Conservation (phyloP, 2,113 vertebrate genomes). For the Siniperca knerii region DNA sequence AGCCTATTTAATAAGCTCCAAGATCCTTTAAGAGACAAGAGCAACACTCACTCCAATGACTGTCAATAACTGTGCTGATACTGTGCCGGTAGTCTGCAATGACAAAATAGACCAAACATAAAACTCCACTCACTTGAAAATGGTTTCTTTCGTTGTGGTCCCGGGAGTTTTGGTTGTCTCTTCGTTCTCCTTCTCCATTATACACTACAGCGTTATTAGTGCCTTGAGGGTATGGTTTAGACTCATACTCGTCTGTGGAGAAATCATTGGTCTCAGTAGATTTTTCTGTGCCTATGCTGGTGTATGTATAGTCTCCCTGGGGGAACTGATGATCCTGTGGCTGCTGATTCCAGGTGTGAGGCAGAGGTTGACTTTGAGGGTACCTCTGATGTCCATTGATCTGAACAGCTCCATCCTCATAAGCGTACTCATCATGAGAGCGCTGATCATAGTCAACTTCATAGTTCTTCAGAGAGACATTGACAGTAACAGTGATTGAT, state of each 20-base stretch:
- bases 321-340: slow-evolving; percentile 78
- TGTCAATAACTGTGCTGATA: neutral
- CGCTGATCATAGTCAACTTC: slow-evolving; percentile 70
- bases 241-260: slow-evolving; percentile 81
- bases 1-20: neutral
- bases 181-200: slow-evolving; percentile 76
- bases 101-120: neutral
- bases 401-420: slow-evolving; percentile 67
- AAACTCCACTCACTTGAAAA: slow-evolving; percentile 86
- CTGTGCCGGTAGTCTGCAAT: neutral
- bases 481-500: neutral
- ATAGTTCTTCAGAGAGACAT: slow-evolving; percentile 75
- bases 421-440: slow-evolving; percentile 77
- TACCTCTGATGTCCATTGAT: slow-evolving; percentile 68
- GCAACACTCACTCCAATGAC: neutral
- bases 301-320: slow-evolving; percentile 76
- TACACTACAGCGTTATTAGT: slow-evolving; percentile 82
- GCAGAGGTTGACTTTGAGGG: slow-evolving; percentile 67
- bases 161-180: slow-evolving; percentile 75
- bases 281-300: slow-evolving; percentile 74
- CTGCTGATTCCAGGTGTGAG: slow-evolving; percentile 83
- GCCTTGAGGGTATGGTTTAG: slow-evolving; percentile 76
- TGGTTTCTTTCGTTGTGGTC: slow-evolving; percentile 80
- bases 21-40: neutral
- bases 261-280: slow-evolving; percentile 76